Base-by-base conservation (phyloP, 2,888 invertebrate genomes). In the Drymonia ruficornis region DNA sequence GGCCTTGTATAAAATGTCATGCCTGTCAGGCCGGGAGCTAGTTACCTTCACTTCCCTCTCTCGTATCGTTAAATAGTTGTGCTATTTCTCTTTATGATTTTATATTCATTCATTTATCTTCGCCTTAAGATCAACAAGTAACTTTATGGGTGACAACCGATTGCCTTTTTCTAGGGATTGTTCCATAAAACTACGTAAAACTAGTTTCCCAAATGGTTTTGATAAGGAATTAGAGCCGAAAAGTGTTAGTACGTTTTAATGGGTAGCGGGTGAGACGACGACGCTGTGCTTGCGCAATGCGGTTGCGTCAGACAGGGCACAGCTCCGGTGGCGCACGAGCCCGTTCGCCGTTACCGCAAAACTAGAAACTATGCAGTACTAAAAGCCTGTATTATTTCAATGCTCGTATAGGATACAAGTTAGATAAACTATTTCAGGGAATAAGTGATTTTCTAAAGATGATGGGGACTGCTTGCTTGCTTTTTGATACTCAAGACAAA, bases 251-350 rank as follows among this genome's bases (percentile, higher is more conserved):
- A 40, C 6, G 45, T 48, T 36, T 40, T 42, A 48, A 55, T 57
- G 46, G 51, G 50, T 53, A 50, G 42, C 9, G 36, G 31, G 36
- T 7, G n/a, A 36, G 4, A 4, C 28, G 53, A 54, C 52, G 53
- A 51, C 43, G 46, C 61, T 63, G 55, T 59, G 60, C 64, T 81
- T 81, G 74, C 80, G 76, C 77, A 80, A 81, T 53, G 15, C 36
- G 45, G 57, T 80, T 80, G 78, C 74, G 77, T 72, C 76, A 77
- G 77, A 71, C 76, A 78, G 43, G 60, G 65, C 63, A 61, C 55
- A 53, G 65, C 62, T 69, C 53, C 52, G 55, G 59, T 60, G 34
- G 51, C 61, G 52, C 58, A 53, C 49, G 53, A 51, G 52, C 53
- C 50, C 49, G 56, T 43, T 23, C 7, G 3, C 23, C 56, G 57